Conservation (phyloP, 92 coral and sea anemone genomes). For the Palythoa heliodiscus region DNA sequence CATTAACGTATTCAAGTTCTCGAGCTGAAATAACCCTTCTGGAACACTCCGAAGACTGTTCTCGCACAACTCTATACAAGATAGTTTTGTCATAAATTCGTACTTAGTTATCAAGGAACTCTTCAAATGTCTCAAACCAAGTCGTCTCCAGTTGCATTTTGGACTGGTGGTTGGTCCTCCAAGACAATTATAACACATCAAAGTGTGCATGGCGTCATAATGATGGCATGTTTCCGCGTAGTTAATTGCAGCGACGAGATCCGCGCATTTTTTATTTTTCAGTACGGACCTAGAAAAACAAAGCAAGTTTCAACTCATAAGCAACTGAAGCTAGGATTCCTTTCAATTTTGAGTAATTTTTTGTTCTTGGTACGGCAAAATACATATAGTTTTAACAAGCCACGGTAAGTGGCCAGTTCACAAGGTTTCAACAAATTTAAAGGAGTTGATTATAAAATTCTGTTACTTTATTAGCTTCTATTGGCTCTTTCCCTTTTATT, state of each 20-base stretch:
- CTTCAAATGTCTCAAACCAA: constrained; percentile 40
- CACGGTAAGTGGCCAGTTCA: no score
- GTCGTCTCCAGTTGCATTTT: constrained; percentile 55
- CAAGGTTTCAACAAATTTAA: no score
- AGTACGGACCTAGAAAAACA: constrained; percentile 11
- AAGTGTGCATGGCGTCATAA: constrained; percentile 19
- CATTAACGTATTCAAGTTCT: constrained; percentile 46
- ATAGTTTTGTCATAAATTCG: constrained; percentile 34
- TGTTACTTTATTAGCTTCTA: no score
- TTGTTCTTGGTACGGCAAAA: no score
- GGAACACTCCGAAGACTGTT: constrained; percentile 60
- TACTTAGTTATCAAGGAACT: constrained; percentile 42
- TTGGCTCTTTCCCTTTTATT: no score
- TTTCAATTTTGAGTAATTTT: no score
- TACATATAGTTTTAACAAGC: no score
- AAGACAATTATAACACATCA: constrained; percentile 39
- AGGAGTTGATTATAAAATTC: no score
- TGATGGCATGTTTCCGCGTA: constrained; percentile 42
- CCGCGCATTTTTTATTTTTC: constrained; percentile 20
- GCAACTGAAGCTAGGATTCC: no score
- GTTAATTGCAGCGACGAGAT: constrained; percentile 50
- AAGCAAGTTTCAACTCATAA: not conserved
- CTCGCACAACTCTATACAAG: constrained; percentile 53
- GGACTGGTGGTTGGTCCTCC: constrained; percentile 25
- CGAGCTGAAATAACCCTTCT: constrained; percentile 47